A percentile compares a stretch with the other conserved stretches of the same genome.
These are phyloP conservation scores for Haliclona indistincta DNA, from an alignment of 37 sponge, comb jelly and placozoan species.

Conservation along the genomic window DNA sequence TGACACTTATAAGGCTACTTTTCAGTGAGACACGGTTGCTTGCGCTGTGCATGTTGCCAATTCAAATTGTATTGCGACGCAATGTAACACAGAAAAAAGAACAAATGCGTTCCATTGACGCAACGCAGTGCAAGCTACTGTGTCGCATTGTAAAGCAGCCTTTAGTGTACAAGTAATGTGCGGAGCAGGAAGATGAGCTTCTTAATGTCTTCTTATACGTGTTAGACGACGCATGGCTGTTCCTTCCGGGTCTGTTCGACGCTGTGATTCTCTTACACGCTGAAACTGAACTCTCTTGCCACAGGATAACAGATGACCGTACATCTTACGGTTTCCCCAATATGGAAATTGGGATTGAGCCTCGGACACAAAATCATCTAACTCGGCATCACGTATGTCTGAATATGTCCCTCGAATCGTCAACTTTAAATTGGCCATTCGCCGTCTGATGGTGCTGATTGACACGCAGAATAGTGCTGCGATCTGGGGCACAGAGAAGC, in stretches of 20 bases:
- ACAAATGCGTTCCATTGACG: too few species aligned
- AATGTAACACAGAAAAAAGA: too few species aligned
- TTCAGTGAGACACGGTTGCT: too few species aligned
- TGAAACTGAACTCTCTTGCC: slow-evolving; percentile 16
- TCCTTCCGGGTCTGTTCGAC: slow-evolving; percentile 29
- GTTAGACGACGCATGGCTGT: slow-evolving; percentile 8
- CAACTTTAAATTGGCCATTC: slow-evolving; percentile 33
- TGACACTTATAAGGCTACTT: too few species aligned
- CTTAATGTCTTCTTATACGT: too few species aligned
- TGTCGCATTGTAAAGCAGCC: too few species aligned
- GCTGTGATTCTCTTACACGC: slow-evolving; percentile 25
- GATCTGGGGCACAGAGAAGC: slow-evolving; percentile 28
- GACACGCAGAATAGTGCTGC: slow-evolving; percentile 42
- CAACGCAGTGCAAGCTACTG: too few species aligned
- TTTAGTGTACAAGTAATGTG: too few species aligned
- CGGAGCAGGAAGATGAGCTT: too few species aligned
- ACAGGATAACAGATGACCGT: background rate
- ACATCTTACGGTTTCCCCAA: slow-evolving; percentile 22
- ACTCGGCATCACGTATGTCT: background rate
- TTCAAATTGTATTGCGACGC: too few species aligned
- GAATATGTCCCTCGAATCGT: slow-evolving; percentile 9
- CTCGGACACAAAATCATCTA: background rate
- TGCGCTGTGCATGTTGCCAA: too few species aligned
- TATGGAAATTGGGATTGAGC: background rate
- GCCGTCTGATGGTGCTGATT: slow-evolving; percentile 34